phyloP scores from a whole-genome alignment of 2,888 invertebrate species.

The Nemotelus nigrinus region DNA sequence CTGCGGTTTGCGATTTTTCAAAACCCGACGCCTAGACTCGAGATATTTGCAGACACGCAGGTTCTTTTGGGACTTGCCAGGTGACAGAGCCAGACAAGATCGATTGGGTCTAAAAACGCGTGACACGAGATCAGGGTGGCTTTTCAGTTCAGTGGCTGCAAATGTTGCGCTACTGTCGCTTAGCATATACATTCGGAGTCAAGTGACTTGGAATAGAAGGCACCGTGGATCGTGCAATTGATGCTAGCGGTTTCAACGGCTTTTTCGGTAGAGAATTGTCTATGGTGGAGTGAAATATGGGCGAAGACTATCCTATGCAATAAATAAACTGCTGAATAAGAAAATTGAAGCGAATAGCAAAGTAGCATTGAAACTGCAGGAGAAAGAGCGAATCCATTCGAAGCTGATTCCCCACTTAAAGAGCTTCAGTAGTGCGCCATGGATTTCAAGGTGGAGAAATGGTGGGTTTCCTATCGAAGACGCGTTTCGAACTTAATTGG shows the following conservation, averaged over 20 bases:
- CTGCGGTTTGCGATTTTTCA: not conserved
- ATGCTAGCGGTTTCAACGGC: no score
- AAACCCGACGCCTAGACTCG: not conserved
- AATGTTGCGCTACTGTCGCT: not conserved
- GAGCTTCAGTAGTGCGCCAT: not conserved
- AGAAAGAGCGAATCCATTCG: not conserved
- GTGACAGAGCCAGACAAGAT: conserved; percentile 33
- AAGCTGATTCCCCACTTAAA: not conserved
- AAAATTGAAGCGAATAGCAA: not conserved
- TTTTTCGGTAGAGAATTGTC: no score
- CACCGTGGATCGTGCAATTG: not conserved
- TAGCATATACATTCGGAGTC: no score
- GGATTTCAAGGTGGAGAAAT: not conserved
- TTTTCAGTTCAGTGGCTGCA: conserved; percentile 31
- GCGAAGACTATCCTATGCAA: not conserved
- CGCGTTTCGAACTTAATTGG: not conserved
- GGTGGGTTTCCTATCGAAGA: not conserved
- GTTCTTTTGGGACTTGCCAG: conserved; percentile 18
- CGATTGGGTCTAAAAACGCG: not conserved
- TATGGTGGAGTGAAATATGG: no score
- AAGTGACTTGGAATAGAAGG: no score
- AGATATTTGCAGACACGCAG: conserved; percentile 38
- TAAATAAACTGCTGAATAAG: not conserved
- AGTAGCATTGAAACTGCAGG: not conserved
- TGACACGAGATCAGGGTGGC: conserved; percentile 2